phyloP scores from a whole-genome alignment of 1,140 invertebrate species.

The Phocides pigmalion region DNA sequence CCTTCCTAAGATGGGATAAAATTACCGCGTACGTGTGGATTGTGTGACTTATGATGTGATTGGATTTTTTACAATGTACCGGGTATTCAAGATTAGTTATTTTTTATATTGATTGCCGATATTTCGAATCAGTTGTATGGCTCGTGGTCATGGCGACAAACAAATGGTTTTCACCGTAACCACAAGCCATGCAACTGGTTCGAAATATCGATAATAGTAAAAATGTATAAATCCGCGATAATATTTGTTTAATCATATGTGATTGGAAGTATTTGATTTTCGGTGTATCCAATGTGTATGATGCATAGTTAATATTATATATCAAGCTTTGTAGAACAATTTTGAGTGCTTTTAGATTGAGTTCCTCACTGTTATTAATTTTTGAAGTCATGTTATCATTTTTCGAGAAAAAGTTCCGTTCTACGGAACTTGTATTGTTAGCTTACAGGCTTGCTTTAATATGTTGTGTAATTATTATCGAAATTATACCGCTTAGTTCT shows the following conservation, averaged over 20 bases:
- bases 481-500: not conserved
- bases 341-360: conserved; percentile 10
- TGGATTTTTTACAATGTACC: too few relatives aligned
- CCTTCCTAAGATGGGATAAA: too few relatives aligned
- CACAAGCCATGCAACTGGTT: too few relatives aligned
- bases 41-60: not conserved
- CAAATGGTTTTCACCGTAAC: too few relatives aligned
- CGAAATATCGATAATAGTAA: too few relatives aligned
- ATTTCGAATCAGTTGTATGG: too few relatives aligned
- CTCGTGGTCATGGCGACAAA: too few relatives aligned
- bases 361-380: conserved; percentile 7
- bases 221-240: too few relatives aligned
- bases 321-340: not conserved
- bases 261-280: too few relatives aligned
- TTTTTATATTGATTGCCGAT: too few relatives aligned
- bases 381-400: not conserved
- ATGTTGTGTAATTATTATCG: not conserved
- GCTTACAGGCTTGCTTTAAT: not conserved
- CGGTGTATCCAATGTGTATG: not conserved
- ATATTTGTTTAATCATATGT: too few relatives aligned
- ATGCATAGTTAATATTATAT: not conserved
- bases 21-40: not conserved
- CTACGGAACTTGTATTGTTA: not conserved
- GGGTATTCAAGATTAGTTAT: too few relatives aligned
- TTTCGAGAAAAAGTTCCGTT: not conserved